Evolutionary conservation across 2,797 vertebrate species (phyloP).

Genomic region (Propithecus deckenii): DNA sequence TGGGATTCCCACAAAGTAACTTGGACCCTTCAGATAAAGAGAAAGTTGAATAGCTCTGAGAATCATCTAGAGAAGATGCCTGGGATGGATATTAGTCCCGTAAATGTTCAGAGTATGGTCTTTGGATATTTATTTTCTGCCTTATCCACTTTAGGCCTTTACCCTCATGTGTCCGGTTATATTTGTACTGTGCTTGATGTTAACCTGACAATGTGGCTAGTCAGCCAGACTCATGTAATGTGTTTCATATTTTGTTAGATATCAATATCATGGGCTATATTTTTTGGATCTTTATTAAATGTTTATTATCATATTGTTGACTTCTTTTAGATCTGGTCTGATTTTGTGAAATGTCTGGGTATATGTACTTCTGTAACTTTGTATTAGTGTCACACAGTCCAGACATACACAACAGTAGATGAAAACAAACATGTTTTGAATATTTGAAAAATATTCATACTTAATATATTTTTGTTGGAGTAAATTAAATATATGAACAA

Average conservation of each 20-base stretch:
- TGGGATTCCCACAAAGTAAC: background rate
- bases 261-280: background rate
- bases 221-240: background rate
- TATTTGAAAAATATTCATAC: conserved; percentile 17
- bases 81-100: background rate
- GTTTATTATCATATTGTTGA: background rate
- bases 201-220: conserved; percentile 12
- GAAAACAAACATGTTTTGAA: background rate
- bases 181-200: background rate
- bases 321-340: background rate
- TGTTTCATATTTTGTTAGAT: conserved; percentile 25
- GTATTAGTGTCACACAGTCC: background rate
- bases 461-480: background rate
- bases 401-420: background rate
- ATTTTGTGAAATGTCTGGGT: conserved; percentile 37
- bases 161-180: background rate
- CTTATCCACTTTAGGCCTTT: background rate
- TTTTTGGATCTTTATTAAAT: conserved; percentile 34
- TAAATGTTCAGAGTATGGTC: background rate
- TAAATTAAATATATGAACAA: background rate
- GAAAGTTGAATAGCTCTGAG: background rate
- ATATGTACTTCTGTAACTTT: background rate
- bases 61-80: background rate
- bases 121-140: background rate
- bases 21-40: background rate